Conservation (phyloP, 1,140 invertebrate species). For the Apolygus lucorum region DNA sequence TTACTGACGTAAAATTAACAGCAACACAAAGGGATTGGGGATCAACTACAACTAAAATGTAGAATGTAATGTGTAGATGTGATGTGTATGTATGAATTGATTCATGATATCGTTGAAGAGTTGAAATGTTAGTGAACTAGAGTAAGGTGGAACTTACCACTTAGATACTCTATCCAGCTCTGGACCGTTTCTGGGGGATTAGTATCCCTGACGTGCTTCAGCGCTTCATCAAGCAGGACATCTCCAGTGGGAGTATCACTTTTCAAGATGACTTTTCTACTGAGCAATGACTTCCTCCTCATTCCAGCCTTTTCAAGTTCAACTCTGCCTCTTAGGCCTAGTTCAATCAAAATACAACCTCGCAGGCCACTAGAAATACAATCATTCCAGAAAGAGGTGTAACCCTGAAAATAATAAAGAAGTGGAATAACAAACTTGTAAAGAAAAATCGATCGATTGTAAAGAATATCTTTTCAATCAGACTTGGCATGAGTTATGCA, state of each 20-base stretch:
- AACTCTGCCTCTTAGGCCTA: constrained; percentile 85
- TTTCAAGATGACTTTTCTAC: constrained; percentile 69
- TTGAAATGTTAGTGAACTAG: no score
- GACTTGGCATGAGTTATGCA: no score
- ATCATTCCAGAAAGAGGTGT: constrained; percentile 99
- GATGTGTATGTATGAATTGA: no score
- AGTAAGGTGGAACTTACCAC: constrained; percentile 60
- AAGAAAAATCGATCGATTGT: no score
- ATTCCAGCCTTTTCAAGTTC: constrained; percentile 96
- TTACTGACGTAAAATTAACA: no score
- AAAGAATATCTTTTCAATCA: no score
- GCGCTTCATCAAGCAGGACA: constrained; percentile 93
- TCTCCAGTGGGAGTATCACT: constrained; percentile 92
- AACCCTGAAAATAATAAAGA: constrained; percentile 67
- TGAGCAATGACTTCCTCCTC: constrained; percentile 80
- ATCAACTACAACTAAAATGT: background rate
- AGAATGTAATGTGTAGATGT: no score
- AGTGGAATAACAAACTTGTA: no score
- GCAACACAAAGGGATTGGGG: no score
- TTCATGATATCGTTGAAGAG: no score
- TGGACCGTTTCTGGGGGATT: constrained; percentile 94
- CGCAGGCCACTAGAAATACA: constrained; percentile 98
- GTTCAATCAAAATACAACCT: constrained; percentile 96
- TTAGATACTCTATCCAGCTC: constrained; percentile 99
- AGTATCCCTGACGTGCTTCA: constrained; percentile 97